These are phyloP conservation scores for Poeciliopsis prolifica DNA, from an alignment of 2,113 vertebrate genomes.

Conservation along the genomic window DNA sequence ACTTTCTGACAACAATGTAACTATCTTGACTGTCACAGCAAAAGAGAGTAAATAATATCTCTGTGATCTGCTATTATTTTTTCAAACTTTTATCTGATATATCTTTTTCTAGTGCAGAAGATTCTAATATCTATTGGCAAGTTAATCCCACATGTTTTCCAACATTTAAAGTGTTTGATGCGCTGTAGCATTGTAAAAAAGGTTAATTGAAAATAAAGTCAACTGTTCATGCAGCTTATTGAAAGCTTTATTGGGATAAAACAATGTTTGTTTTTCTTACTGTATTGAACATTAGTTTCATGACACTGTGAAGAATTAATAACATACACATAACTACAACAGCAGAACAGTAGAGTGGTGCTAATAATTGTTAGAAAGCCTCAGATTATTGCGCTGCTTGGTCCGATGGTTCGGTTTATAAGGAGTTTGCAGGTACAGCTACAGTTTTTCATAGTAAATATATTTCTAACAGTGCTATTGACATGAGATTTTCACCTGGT, in stretches of 20 bases:
- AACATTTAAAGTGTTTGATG: conserved; percentile 22
- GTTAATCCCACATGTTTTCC: conserved; percentile 3
- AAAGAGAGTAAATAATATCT: background rate
- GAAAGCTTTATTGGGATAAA: conserved; percentile 41
- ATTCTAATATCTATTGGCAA: background rate
- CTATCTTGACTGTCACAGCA: too few species aligned
- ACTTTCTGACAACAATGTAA: too few species aligned
- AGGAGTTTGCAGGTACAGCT: background rate
- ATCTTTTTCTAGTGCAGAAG: background rate
- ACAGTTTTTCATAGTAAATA: too few species aligned
- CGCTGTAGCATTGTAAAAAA: conserved; percentile 22
- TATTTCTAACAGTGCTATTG: too few species aligned
- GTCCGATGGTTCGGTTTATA: background rate
- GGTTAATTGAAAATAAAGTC: conserved; percentile 65
- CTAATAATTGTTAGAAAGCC: background rate
- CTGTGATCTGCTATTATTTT: background rate
- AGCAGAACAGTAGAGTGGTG: background rate
- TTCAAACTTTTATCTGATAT: conserved; percentile 10
- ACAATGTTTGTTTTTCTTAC: background rate
- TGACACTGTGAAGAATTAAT: background rate
- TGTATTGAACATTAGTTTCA: conserved; percentile 8
- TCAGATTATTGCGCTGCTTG: background rate
- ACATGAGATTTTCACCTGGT: too few species aligned
- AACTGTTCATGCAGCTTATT: conserved; percentile 17
- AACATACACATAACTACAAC: too few species aligned